A percentile compares a stretch with the other conserved stretches of the same genome.
phyloP scores from a whole-genome alignment of 1,140 invertebrate genomes.

The Drosophila suzukii region DNA sequence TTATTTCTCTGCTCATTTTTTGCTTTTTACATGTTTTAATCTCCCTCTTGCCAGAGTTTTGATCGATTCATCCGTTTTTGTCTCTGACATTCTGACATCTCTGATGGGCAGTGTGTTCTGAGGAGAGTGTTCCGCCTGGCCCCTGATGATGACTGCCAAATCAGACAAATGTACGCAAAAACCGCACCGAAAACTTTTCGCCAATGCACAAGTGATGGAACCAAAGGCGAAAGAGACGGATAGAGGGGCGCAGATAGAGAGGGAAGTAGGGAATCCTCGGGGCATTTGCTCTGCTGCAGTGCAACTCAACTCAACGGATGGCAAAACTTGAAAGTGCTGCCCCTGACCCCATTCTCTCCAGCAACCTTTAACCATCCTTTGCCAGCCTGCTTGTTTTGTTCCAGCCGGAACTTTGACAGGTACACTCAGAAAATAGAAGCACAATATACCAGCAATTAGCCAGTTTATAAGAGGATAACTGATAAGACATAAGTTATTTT shows the following conservation, averaged over 20 bases:
- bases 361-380: conserved; percentile 8
- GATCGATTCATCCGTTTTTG: not conserved
- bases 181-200: conserved; percentile 74
- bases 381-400: conserved; percentile 43
- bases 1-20: not conserved
- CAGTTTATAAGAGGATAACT: not conserved
- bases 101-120: conserved; percentile 7
- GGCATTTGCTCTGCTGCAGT: conserved; percentile 67
- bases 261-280: conserved; percentile 58
- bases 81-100: conserved; percentile 17
- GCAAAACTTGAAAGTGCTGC: conserved; percentile 53
- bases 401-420: conserved; percentile 32
- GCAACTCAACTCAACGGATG: conserved; percentile 64
- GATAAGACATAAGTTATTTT: not conserved
- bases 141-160: conserved; percentile 72
- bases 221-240: conserved; percentile 20
- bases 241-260: not conserved
- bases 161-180: conserved; percentile 82
- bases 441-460: not conserved
- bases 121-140: conserved; percentile 19
- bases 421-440: conserved; percentile 17
- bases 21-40: not conserved
- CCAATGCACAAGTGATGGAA: conserved; percentile 58
- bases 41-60: not conserved
- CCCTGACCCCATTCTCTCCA: conserved; percentile 41